Conservation (phyloP, 2,113 vertebrate species). For the Halichoeres trimaculatus region DNA sequence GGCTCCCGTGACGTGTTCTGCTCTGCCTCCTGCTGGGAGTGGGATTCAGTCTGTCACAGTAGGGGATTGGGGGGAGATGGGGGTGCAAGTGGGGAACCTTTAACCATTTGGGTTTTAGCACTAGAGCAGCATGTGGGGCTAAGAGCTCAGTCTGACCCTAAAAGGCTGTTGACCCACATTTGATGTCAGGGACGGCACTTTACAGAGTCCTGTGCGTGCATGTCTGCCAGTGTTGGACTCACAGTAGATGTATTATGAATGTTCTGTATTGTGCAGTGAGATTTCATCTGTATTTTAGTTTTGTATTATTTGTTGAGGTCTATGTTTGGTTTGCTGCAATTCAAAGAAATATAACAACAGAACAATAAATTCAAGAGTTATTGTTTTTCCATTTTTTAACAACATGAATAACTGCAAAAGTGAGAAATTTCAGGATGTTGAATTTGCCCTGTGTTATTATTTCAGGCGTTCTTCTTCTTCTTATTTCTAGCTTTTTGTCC, state of each 20-base stretch:
- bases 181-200: slow-evolving; percentile 44
- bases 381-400: not conserved
- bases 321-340: no score
- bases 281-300: no score
- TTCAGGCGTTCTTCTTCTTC: not conserved
- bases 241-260: slow-evolving; percentile 18
- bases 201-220: slow-evolving; percentile 3
- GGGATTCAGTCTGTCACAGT: slow-evolving; percentile 39
- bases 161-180: slow-evolving; percentile 74
- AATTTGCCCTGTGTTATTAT: no score
- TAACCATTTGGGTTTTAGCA: slow-evolving; percentile 51
- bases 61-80: not conserved
- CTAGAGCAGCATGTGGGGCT: slow-evolving; percentile 19
- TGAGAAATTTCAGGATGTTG: no score
- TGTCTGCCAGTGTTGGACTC: not conserved
- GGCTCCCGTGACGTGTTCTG: slow-evolving; percentile 20
- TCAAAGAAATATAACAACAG: no score
- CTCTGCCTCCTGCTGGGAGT: slow-evolving; percentile 47
- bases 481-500: not conserved
- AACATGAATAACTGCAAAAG: not conserved
- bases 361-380: not conserved
- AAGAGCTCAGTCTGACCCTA: slow-evolving; percentile 54
- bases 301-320: no score
- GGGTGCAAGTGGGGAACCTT: slow-evolving; percentile 20
- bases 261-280: not conserved